Base-by-base conservation (phyloP, 1,140 invertebrate species). In the Lasioglossum baleicum region DNA sequence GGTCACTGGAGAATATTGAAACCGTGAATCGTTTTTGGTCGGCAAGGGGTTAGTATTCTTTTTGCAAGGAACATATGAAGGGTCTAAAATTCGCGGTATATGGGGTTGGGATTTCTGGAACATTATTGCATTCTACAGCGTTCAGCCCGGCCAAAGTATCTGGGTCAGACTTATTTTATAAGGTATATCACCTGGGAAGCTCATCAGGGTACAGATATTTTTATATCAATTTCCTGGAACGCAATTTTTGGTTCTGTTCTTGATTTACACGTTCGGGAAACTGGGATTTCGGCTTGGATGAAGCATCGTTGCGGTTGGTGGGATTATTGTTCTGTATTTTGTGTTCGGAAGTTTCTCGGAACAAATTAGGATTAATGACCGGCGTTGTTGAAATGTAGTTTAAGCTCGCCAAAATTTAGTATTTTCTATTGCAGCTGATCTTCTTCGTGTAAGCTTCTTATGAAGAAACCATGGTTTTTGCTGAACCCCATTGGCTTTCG, bases 331-430 rank as follows among this genome's bases (percentile, higher is more conserved):
- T 10, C n/a, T 8, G 8, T 35, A 13, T 69, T 69, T 69, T 35
- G 17, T 13, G 35, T n/a, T 53, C 11, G 13, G 51, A 35, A 4
- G n/a, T 65, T 42, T 75, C 67, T 5, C 3, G 4, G 11, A n/a
- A 31, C 35, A 75, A 75, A 76, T 69, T 40, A 69, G 65, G 74
- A 76, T 76, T 76, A 69, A 69, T 60, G 65, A 66, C 17, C 40
- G 48, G 35, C 22, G 53, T 69, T 60, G 17, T 13, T 20, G 74
- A 69, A 69, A 69, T 35, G 58, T 65, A 65, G 17, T 68, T 60
- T n/a, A 68, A 67, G 22, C 22, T 13, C 2, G 22, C 26, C 20
- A 40, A 11, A 69, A 60, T 76, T 22, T 65, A 7, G 22, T 26
- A 76, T 53, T 69, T 69, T 31, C 64, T 58, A 44, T 48, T 48